phyloP scores from a whole-genome alignment of 2,888 invertebrate genomes.

The Neuroscelio doddi region DNA sequence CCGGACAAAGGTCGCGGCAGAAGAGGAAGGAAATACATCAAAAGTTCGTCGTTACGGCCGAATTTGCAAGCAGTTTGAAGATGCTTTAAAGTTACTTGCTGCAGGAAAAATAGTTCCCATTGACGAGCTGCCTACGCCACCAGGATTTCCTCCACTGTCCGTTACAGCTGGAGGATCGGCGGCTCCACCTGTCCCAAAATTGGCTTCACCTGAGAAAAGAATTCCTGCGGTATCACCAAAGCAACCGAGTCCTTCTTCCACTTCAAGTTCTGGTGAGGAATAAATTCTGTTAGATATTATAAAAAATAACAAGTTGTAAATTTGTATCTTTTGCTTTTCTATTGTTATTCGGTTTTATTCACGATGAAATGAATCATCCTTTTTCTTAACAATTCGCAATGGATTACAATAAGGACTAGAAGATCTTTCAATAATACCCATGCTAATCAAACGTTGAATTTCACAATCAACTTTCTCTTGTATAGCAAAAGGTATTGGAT shows the following conservation, averaged over 20 bases:
- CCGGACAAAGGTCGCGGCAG: constrained; percentile 83
- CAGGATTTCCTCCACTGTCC: constrained; percentile 80
- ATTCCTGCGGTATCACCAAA: constrained; percentile 48
- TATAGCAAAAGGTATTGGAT: constrained; percentile 55
- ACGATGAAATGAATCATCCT: constrained; percentile 53
- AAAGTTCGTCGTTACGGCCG: constrained; percentile 92
- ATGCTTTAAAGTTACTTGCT: constrained; percentile 86
- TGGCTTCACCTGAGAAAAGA: constrained; percentile 16
- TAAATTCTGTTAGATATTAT: too few species aligned
- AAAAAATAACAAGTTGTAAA: too few species aligned
- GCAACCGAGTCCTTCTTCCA: neutral
- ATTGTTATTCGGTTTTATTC: too few species aligned
- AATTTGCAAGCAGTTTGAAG: constrained; percentile 94
- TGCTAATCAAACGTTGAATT: constrained; percentile 50
- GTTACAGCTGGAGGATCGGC: neutral
- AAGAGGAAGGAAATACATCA: constrained; percentile 85
- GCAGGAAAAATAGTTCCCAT: constrained; percentile 83
- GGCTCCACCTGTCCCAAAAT: constrained; percentile 38
- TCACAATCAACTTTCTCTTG: constrained; percentile 49
- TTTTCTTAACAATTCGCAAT: constrained; percentile 47
- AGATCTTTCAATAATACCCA: constrained; percentile 38
- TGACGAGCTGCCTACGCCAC: constrained; percentile 91
- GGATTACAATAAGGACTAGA: too few species aligned
- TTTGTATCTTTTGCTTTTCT: too few species aligned
- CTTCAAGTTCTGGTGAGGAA: neutral